Evolutionary conservation across 2,888 invertebrate genomes (phyloP).

Genomic region (Lydus trimaculatus): DNA sequence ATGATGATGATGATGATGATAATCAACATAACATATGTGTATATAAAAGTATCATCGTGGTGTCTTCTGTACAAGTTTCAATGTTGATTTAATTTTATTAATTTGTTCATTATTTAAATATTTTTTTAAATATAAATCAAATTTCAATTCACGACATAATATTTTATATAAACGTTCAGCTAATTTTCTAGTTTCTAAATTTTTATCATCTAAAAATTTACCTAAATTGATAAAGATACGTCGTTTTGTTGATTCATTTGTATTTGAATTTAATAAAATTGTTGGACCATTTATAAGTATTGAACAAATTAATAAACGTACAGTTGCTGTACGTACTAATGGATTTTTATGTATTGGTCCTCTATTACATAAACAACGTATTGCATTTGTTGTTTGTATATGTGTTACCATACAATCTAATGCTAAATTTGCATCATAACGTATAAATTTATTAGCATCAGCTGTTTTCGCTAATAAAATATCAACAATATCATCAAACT

Average conservation of each 20-base stretch:
- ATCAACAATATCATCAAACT: slow-evolving; percentile 74
- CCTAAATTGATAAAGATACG: slow-evolving; percentile 63
- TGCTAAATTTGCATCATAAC: slow-evolving; percentile 77
- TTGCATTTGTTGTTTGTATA: slow-evolving; percentile 66
- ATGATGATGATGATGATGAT: neutral
- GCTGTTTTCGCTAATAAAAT: slow-evolving; percentile 73
- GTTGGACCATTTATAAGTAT: slow-evolving; percentile 71
- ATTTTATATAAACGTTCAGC: slow-evolving; percentile 66
- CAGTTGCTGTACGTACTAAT: slow-evolving; percentile 71
- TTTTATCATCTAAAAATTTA: slow-evolving; percentile 64
- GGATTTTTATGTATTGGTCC: slow-evolving; percentile 70
- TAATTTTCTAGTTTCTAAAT: slow-evolving; percentile 65
- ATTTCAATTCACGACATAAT: slow-evolving; percentile 63
- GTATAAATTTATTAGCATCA: slow-evolving; percentile 76
- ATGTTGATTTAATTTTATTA: slow-evolving; percentile 21
- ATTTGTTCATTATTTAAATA: slow-evolving; percentile 52
- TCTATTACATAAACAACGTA: slow-evolving; percentile 63
- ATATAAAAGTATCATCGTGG: slow-evolving; percentile 13
- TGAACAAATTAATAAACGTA: slow-evolving; percentile 69
- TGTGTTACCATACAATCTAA: slow-evolving; percentile 73
- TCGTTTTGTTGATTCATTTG: slow-evolving; percentile 63
- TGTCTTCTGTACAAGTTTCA: slow-evolving; percentile 24
- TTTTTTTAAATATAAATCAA: slow-evolving; percentile 63
- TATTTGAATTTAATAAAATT: slow-evolving; percentile 64
- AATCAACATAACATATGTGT: neutral